Evolutionary conservation across 2,113 vertebrate genomes (phyloP), one percentile per base, ranked within the genome.

Genomic region (Tenrec ecaudatus): DNA sequence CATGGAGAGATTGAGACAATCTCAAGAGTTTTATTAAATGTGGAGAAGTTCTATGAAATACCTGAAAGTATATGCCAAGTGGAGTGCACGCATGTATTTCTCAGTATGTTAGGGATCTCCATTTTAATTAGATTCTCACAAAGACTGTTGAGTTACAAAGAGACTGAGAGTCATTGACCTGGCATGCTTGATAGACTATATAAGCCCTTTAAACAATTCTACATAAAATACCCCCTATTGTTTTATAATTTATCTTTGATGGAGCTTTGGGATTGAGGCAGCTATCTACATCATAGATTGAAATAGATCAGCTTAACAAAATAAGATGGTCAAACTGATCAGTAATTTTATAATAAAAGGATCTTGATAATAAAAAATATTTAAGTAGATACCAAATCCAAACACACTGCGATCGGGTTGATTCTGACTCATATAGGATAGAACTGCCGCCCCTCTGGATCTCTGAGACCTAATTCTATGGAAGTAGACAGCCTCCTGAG

Each of bases 181-280:
- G 33, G 17, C 3, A 6, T 92, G 68, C 3, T 82, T n/a, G 33
- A 29, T 82, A 90, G n/a, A 81, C 23, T 83, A 3, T 83, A 3
- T 14, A 90, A 57, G 31, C 27, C 20, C 12, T 53, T 88, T 23
- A 95, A 75, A 90, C 9, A 78, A 0, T 76, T 84, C 15, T 86
- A 2, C 23, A 10, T 82, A 31, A 88, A 87, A 79, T 19, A 73
- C 43, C 2, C 60, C 43, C 19, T 78, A 73, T 57, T 76, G 15
- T 57, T 58, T 88, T 78, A 66, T 91, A 86, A 64, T 83, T 73
- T 69, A 31, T 25, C 81, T 93, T 87, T 60, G 31, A 14, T 93
- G 60, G 47, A 80, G 62, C 4, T 92, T 75, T 80, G 27, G 36
- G 94, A 58, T 94, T 62, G 94, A 91, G 16, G 5, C 20, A 71